Conservation (phyloP, 2,888 invertebrate species). For the Erebia ligea region DNA sequence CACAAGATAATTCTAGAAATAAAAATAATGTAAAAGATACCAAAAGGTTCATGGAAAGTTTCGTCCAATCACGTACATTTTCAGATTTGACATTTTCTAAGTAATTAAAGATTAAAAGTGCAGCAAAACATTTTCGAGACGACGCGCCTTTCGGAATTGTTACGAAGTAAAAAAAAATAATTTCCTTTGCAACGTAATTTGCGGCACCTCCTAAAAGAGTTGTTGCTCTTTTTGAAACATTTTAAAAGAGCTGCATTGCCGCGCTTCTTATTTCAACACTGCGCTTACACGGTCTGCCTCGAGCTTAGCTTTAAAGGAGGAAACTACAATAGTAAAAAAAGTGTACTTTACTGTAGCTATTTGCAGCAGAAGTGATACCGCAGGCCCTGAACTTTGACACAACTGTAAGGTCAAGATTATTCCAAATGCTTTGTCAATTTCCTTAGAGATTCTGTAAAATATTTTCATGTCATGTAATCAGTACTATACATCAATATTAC, state of each 20-base stretch:
- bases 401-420: slow-evolving; percentile 68
- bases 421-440: slow-evolving; percentile 70
- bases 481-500: background rate
- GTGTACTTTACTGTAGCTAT: slow-evolving; percentile 44
- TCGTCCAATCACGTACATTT: background rate
- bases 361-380: slow-evolving; percentile 59
- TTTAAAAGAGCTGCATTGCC: too few relatives aligned
- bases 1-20: background rate
- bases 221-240: too few relatives aligned
- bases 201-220: too few relatives aligned
- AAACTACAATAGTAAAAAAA: background rate
- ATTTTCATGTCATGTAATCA: background rate
- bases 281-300: too few relatives aligned
- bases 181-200: too few relatives aligned
- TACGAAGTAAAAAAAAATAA: too few relatives aligned
- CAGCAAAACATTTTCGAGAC: too few relatives aligned
- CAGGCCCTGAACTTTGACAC: slow-evolving; percentile 66
- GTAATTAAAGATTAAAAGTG: too few relatives aligned
- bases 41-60: background rate
- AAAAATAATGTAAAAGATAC: slow-evolving; percentile 1
- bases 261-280: background rate
- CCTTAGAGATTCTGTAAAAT: slow-evolving; percentile 60
- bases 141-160: too few relatives aligned
- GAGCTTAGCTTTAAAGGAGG: background rate
- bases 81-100: too few relatives aligned